Conservation (phyloP, 2,888 invertebrate genomes). For the Hydraecia micacea region DNA sequence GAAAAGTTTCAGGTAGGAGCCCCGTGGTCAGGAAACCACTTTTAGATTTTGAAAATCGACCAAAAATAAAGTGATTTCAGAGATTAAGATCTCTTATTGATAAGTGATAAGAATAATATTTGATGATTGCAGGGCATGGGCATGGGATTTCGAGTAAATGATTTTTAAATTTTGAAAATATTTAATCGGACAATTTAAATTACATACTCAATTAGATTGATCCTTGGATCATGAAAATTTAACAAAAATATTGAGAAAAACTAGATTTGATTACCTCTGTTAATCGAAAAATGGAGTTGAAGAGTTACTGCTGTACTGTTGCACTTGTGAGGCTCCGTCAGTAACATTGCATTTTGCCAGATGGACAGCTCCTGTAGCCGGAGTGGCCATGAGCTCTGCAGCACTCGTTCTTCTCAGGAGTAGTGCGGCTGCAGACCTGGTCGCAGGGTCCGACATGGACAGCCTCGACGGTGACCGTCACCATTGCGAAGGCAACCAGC, state of each 20-base stretch:
- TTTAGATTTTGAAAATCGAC: too few species aligned
- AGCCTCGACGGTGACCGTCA: neutral
- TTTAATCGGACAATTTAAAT: slow-evolving; percentile 12
- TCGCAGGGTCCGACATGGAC: neutral
- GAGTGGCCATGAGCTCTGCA: neutral
- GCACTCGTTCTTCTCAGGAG: neutral
- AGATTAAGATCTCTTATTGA: too few species aligned
- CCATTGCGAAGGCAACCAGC: neutral
- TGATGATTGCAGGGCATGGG: neutral
- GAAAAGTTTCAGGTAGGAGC: too few species aligned
- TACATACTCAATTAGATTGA: neutral
- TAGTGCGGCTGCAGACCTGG: neutral
- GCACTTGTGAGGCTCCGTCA: neutral
- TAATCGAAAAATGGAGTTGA: neutral
- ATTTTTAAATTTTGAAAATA: neutral
- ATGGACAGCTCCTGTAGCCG: neutral
- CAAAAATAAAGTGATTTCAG: too few species aligned
- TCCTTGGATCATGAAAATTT: neutral
- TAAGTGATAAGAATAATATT: too few species aligned
- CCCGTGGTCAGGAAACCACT: too few species aligned
- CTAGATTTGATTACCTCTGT: neutral
- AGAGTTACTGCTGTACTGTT: neutral
- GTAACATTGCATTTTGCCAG: neutral
- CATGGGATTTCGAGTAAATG: neutral
- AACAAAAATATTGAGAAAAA: neutral